A percentile compares a stretch with the other conserved stretches of the same genome.
These are phyloP conservation scores for Perithous albicinctus DNA, from an alignment of 2,888 invertebrate genomes.

Conservation along the genomic window DNA sequence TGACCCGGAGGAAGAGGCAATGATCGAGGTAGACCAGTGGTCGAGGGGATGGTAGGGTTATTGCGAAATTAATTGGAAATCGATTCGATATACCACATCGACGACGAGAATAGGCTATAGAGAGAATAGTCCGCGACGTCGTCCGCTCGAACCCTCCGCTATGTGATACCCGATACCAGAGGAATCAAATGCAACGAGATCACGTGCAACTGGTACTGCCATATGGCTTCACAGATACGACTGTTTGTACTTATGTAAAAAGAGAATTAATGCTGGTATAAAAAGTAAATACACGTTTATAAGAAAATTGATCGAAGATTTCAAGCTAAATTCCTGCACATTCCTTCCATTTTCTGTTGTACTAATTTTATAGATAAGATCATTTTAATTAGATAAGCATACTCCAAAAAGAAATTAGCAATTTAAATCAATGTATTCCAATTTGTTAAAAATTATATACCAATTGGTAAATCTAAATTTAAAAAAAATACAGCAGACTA, in stretches of 20 bases:
- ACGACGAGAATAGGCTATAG: slow-evolving; percentile 45
- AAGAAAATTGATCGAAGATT: background rate
- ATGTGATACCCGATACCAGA: slow-evolving; percentile 49
- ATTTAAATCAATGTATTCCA: too few species aligned
- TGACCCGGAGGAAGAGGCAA: slow-evolving; percentile 43
- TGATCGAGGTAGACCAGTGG: slow-evolving; percentile 26
- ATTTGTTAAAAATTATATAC: too few species aligned
- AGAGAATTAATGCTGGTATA: background rate
- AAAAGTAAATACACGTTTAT: slow-evolving; percentile 2
- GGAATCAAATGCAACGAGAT: slow-evolving; percentile 46
- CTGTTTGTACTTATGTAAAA: background rate
- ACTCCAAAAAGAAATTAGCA: too few species aligned
- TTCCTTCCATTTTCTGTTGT: background rate
- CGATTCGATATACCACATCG: slow-evolving; percentile 53
- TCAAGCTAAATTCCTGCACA: background rate
- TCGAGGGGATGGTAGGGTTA: slow-evolving; percentile 48
- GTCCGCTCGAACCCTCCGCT: background rate
- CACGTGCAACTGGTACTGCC: slow-evolving; percentile 26
- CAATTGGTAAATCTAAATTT: too few species aligned
- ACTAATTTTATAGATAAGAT: too few species aligned
- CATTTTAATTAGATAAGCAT: too few species aligned
- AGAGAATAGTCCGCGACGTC: slow-evolving; percentile 5
- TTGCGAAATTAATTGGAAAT: slow-evolving; percentile 66
- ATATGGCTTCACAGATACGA: background rate
- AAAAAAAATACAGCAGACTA: too few species aligned